Conservation (phyloP, 2,113 vertebrate genomes). For the Rhabdomys dilectus region DNA sequence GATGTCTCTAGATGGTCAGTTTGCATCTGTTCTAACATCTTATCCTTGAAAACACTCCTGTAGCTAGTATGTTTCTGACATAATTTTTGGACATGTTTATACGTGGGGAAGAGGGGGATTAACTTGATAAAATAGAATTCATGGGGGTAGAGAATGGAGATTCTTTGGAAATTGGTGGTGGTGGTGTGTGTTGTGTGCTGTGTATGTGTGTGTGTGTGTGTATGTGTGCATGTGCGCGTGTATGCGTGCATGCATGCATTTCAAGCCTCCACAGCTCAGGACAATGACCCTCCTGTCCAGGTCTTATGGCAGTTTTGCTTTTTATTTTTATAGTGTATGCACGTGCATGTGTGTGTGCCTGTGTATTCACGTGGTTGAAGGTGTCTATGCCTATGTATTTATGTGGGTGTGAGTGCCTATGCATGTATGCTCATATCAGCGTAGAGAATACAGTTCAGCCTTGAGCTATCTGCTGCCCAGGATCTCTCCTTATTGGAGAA, state of each 20-base stretch:
- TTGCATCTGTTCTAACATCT: neutral
- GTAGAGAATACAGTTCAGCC: neutral
- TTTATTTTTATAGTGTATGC: neutral
- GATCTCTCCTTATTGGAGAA: neutral
- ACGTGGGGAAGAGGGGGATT: neutral
- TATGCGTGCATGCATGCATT: neutral
- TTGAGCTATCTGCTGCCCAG: neutral
- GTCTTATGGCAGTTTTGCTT: rapidly evolving
- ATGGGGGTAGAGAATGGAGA: rapidly evolving
- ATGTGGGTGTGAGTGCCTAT: neutral
- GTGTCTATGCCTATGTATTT: neutral
- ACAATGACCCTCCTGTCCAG: neutral
- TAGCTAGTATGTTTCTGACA: too few relatives aligned
- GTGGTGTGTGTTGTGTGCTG: too few relatives aligned
- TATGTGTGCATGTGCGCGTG: neutral
- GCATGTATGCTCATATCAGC: neutral
- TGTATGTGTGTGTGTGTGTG: too few relatives aligned
- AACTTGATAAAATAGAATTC: neutral
- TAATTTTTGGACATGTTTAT: neutral
- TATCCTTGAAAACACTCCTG: neutral
- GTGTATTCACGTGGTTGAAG: neutral
- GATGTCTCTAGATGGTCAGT: neutral
- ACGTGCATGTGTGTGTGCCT: neutral
- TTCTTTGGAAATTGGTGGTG: neutral
- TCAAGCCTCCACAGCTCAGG: neutral